Base-by-base conservation (phyloP, 2,797 vertebrate species). In the Artibeus lituratus region DNA sequence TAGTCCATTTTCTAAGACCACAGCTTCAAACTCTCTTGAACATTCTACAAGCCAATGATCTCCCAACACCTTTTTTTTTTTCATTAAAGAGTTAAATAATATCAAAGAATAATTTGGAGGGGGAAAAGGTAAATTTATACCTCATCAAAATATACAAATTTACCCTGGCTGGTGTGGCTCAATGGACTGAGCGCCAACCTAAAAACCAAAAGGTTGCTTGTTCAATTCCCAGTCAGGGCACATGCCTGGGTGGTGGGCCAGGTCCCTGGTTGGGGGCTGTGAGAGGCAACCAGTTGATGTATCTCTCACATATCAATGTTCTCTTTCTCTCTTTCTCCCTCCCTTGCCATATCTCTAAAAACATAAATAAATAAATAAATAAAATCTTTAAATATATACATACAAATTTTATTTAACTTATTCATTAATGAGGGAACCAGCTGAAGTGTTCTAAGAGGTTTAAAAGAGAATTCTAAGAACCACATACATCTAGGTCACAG, bases 391-490 rank as follows among this genome's bases (percentile, higher is more conserved):
- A 59, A 59, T 26, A 59, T 26, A 59, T 59, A 80, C 67, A 37
- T 70, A 77, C 76, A 84, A 29, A 37, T 81, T 76, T 92, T 87
- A 26, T 84, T 96, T 88, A 92, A 39, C 44, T 83, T 42, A 37
- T 87, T 74, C 35, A 77, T 57, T 84, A 92, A 80, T 70, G 22
- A 93, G 21, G 44, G 24, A 80, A 53, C 16, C 65, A 37, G 44
- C 51, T 57, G 67, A 95, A 32, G 67, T 76, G 12, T 70, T 70
- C 76, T 80, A 35, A 78, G 3, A 32, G 42, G 26, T 24, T 92
- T 47, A 37, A 73, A 96, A 62, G 65, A 91, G 67, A 92, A 94
- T 35, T 87, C 35, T 15, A 70, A 95, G 77, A 96, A 37, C n/a
- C 18, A 44, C 51, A 16, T 9, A 67, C 11, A 26, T 4, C 29